Conservation (phyloP, 2,888 invertebrate species). For the Pachydiplax longipennis region DNA sequence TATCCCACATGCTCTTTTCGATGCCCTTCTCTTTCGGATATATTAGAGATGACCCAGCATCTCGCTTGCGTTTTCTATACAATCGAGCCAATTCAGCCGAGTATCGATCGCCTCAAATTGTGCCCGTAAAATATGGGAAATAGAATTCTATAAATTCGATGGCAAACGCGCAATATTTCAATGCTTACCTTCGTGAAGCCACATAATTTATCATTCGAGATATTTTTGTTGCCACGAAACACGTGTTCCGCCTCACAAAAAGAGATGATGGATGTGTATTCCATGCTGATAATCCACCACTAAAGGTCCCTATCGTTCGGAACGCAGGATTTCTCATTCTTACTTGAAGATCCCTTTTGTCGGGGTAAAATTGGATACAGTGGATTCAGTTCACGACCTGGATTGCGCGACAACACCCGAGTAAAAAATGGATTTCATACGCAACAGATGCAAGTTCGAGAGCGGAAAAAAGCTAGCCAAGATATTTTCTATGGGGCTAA, state of each 20-base stretch:
- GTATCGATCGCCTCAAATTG: not conserved
- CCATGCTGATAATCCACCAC: not conserved
- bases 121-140: not conserved
- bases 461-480: too few species aligned
- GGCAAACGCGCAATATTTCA: not conserved
- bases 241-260: not conserved
- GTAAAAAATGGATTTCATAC: too few species aligned
- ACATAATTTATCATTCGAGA: not conserved
- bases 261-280: constrained; percentile 1
- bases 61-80: not conserved
- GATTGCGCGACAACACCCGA: too few species aligned
- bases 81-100: not conserved
- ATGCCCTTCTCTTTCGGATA: too few species aligned
- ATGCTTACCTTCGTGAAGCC: not conserved
- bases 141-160: not conserved
- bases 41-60: not conserved
- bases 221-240: not conserved
- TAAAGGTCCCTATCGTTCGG: not conserved
- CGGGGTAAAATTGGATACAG: not conserved
- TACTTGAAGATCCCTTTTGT: not conserved
- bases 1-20: too few species aligned
- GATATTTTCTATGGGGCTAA: too few species aligned
- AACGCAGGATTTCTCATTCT: not conserved
- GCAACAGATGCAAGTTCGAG: too few species aligned
- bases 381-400: not conserved